phyloP scores from a whole-genome alignment of 2,797 vertebrate species.

The Notoglanidium macrostoma region DNA sequence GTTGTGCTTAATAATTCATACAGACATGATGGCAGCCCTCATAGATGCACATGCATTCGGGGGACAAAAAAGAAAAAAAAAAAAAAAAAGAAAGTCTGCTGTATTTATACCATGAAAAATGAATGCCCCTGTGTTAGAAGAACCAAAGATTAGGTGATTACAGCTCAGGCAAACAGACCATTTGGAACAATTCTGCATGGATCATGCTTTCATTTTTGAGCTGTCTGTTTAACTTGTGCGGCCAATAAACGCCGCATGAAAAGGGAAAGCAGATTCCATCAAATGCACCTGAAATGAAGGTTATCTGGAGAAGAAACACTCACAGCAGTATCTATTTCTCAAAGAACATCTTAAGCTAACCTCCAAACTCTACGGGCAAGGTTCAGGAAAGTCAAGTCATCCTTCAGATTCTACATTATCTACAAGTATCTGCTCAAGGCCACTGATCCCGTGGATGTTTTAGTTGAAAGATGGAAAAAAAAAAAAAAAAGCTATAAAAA shows the following conservation, averaged over 20 bases:
- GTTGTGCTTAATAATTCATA: constrained; percentile 60
- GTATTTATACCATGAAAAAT: constrained; percentile 53
- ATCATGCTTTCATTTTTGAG: constrained; percentile 28
- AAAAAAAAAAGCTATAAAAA: neutral
- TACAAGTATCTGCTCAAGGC: neutral
- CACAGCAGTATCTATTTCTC: neutral
- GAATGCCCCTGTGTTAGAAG: constrained; percentile 40
- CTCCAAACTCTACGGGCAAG: no score
- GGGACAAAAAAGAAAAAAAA: neutral
- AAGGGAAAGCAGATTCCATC: neutral
- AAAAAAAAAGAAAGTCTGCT: constrained; percentile 19
- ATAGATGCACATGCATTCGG: constrained; percentile 37
- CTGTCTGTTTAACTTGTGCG: neutral
- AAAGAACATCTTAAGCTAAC: neutral
- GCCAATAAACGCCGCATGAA: neutral
- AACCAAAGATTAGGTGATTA: constrained; percentile 34
- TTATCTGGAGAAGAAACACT: neutral
- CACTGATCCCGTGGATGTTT: neutral
- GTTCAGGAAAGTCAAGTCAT: neutral
- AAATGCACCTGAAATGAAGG: neutral
- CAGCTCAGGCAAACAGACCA: constrained; percentile 29
- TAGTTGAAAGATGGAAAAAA: no score
- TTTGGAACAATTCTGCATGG: constrained; percentile 8
- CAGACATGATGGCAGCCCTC: constrained; percentile 30
- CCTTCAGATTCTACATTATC: neutral